phyloP scores from a whole-genome alignment of 2,888 invertebrate species.

The Cosmorhoe ocellata region DNA sequence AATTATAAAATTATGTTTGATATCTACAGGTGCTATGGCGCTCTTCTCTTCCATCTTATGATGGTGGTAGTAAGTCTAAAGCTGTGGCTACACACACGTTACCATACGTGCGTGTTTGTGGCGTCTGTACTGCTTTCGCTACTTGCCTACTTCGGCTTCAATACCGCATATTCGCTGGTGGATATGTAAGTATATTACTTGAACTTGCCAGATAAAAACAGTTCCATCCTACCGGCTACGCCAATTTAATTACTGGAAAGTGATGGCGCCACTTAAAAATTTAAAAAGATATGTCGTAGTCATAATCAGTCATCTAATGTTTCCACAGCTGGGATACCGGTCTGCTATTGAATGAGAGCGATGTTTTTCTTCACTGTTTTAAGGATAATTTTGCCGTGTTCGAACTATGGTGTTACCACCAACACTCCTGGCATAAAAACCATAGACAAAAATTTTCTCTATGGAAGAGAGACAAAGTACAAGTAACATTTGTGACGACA shows the following conservation, averaged over 20 bases:
- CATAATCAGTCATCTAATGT: too few species aligned
- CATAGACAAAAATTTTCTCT: too few species aligned
- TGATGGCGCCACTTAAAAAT: background rate
- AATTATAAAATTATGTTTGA: too few species aligned
- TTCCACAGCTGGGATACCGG: too few species aligned
- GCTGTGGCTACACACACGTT: slow-evolving; percentile 84
- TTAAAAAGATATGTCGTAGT: too few species aligned
- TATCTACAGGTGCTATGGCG: slow-evolving; percentile 82
- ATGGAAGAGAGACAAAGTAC: too few species aligned
- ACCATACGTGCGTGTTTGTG: slow-evolving; percentile 80
- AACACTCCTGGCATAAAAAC: too few species aligned
- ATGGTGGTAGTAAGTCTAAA: slow-evolving; percentile 83
- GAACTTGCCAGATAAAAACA: background rate
- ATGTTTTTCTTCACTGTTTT: too few species aligned
- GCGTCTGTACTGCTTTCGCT: slow-evolving; percentile 73
- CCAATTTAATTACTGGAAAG: background rate
- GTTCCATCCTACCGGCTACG: background rate
- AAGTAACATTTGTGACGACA: too few species aligned
- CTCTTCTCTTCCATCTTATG: slow-evolving; percentile 79
- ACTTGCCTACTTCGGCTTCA: slow-evolving; percentile 77
- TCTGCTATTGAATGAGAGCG: too few species aligned
- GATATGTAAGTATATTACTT: slow-evolving; percentile 84
- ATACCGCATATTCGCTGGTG: slow-evolving; percentile 81
- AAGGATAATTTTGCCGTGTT: too few species aligned
- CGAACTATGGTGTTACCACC: too few species aligned